These are phyloP conservation scores for Acanthosoma haemorrhoidale DNA, from an alignment of 2,888 invertebrate species.

Conservation along the genomic window DNA sequence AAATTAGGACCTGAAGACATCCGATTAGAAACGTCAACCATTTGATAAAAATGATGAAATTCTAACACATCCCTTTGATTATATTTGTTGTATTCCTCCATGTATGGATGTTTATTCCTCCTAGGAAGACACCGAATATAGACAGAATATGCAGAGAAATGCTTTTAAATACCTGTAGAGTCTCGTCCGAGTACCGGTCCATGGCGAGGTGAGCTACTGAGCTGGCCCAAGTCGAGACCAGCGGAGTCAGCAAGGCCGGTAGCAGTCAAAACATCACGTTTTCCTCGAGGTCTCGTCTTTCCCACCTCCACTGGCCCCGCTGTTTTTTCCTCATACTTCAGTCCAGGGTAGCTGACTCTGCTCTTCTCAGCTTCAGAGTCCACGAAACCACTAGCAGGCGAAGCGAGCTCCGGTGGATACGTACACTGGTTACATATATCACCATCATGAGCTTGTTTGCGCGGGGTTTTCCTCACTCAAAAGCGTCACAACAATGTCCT, in stretches of 20 bases:
- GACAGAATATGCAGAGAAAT: not conserved
- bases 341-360: not conserved
- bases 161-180: constrained; percentile 3
- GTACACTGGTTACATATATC: too few species aligned
- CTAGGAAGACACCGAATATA: not conserved
- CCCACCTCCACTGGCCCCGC: not conserved
- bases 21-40: too few species aligned
- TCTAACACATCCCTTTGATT: too few species aligned
- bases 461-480: too few species aligned
- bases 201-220: constrained; percentile 6
- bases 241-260: constrained; percentile 18
- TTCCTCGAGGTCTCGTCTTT: constrained; percentile 2
- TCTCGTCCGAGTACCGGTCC: constrained; percentile 17
- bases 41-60: too few species aligned
- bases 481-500: too few species aligned
- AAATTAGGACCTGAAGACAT: too few species aligned
- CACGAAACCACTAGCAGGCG: not conserved
- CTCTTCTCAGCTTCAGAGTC: not conserved
- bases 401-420: too few species aligned
- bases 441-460: too few species aligned
- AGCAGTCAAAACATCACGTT: constrained; percentile 25
- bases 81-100: not conserved
- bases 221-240: not conserved
- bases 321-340: constrained; percentile 1
- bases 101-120: not conserved